Conservation (phyloP, 1,140 invertebrate species). For the Panagrolaimus sp. region DNA sequence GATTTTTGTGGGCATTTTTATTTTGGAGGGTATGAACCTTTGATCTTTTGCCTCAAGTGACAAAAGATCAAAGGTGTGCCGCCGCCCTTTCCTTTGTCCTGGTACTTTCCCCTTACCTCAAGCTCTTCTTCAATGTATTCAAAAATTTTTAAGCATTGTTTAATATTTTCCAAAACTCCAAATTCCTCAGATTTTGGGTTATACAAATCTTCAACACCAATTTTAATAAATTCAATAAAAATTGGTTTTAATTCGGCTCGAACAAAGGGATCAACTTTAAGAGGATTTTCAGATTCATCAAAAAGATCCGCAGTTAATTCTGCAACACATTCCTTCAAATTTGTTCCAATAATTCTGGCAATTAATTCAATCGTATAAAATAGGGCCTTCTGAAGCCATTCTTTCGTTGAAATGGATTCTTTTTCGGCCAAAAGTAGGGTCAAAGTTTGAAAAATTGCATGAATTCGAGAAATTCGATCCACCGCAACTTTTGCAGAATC, state of each 20-base stretch:
- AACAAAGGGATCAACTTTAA: conserved; percentile 2
- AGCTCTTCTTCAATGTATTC: conserved; percentile 1
- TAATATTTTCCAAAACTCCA: conserved; percentile 8
- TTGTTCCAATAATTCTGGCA: neutral
- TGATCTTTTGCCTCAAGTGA: no score
- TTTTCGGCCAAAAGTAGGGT: neutral
- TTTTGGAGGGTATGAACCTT: no score
- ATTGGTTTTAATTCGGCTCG: neutral
- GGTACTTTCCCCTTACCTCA: neutral
- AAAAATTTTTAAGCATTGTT: conserved; percentile 15
- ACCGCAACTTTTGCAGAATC: neutral
- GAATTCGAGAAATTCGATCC: neutral
- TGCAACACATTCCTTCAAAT: conserved; percentile 4
- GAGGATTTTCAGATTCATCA: neutral
- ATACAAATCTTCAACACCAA: neutral
- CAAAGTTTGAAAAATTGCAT: conserved; percentile 9
- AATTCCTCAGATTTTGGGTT: neutral
- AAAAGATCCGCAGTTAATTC: conserved; percentile 10
- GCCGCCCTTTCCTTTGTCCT: no score
- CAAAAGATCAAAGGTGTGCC: no score
- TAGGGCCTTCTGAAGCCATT: conserved; percentile 8
- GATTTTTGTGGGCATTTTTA: no score
- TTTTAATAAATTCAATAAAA: conserved; percentile 6
- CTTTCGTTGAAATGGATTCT: neutral
- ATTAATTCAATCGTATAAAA: conserved; percentile 13